These are phyloP conservation scores for Danio jaintianensis DNA, from an alignment of 2,797 vertebrate genomes.

Conservation along the genomic window DNA sequence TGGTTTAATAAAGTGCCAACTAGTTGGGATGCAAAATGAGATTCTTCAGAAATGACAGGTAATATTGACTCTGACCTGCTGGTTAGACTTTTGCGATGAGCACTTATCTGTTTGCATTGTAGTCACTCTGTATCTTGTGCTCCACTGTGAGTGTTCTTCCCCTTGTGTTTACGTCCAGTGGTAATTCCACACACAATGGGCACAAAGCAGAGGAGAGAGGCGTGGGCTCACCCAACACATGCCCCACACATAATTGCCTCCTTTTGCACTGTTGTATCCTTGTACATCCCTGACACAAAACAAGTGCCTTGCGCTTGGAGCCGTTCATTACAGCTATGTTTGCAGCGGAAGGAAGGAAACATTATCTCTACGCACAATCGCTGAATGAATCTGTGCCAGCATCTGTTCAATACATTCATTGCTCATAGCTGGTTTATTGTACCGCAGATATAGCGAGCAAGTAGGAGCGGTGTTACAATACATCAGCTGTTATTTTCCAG, in stretches of 20 bases:
- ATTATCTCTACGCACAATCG: constrained; percentile 76
- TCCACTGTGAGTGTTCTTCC: constrained; percentile 64
- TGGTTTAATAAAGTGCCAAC: constrained; percentile 42
- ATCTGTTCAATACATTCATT: constrained; percentile 66
- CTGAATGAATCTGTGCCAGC: constrained; percentile 76
- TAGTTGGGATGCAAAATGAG: constrained; percentile 67
- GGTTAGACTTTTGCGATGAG: constrained; percentile 79
- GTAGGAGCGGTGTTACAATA: constrained; percentile 78
- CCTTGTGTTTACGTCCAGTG: constrained; percentile 75
- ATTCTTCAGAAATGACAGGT: constrained; percentile 72
- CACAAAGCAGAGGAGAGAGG: constrained; percentile 77
- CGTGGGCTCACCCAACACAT: constrained; percentile 75
- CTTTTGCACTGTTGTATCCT: constrained; percentile 76
- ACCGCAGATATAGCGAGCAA: constrained; percentile 61
- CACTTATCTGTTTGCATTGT: constrained; percentile 78
- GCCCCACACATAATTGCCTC: constrained; percentile 82
- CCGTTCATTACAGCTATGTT: constrained; percentile 76
- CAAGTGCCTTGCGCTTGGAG: constrained; percentile 78
- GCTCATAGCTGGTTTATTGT: constrained; percentile 67
- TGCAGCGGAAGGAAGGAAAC: constrained; percentile 78
- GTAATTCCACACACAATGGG: constrained; percentile 77
- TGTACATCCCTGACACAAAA: constrained; percentile 74
- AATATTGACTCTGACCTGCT: constrained; percentile 75
- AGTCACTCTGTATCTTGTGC: constrained; percentile 69
- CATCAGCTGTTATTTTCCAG: constrained; percentile 83